phyloP scores from a whole-genome alignment of 2,888 invertebrate genomes.

The Alviniconcha strummeri region DNA sequence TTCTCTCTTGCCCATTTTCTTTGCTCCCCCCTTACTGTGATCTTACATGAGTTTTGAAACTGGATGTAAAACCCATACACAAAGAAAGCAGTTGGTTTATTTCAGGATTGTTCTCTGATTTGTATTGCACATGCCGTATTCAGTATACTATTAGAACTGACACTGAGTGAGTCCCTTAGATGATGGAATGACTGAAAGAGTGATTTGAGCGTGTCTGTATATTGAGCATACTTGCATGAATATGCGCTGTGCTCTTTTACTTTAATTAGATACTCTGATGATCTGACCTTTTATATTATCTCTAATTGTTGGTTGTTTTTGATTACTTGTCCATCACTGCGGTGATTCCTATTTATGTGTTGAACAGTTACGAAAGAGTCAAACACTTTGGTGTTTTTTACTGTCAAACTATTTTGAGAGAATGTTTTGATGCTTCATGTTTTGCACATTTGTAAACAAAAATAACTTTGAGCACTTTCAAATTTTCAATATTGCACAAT shows the following conservation, averaged over 20 bases:
- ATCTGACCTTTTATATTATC: slow-evolving; percentile 1
- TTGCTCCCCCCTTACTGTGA: too few relatives aligned
- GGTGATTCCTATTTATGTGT: slow-evolving; percentile 10
- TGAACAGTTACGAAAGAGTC: slow-evolving; percentile 10
- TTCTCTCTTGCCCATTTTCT: too few relatives aligned
- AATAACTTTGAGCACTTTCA: slow-evolving; percentile 17
- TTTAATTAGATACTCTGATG: background rate
- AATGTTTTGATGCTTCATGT: slow-evolving; percentile 10
- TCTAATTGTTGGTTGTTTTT: slow-evolving; percentile 5
- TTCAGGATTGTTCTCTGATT: too few relatives aligned
- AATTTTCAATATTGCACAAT: slow-evolving; percentile 20
- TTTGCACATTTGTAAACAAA: slow-evolving; percentile 25
- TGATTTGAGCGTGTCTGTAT: background rate
- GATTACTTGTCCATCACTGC: background rate
- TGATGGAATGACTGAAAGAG: background rate
- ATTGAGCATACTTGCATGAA: background rate
- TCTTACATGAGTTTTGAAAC: too few relatives aligned
- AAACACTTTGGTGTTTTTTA: background rate
- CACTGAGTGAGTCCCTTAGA: background rate
- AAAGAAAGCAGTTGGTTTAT: too few relatives aligned
- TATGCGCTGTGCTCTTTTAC: background rate
- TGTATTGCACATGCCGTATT: too few relatives aligned
- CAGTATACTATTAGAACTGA: too few relatives aligned
- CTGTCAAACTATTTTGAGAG: background rate
- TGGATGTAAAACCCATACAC: too few relatives aligned